These are phyloP conservation scores for Peromyscus maniculatus DNA, from an alignment of 2,113 vertebrate genomes.

Conservation along the genomic window DNA sequence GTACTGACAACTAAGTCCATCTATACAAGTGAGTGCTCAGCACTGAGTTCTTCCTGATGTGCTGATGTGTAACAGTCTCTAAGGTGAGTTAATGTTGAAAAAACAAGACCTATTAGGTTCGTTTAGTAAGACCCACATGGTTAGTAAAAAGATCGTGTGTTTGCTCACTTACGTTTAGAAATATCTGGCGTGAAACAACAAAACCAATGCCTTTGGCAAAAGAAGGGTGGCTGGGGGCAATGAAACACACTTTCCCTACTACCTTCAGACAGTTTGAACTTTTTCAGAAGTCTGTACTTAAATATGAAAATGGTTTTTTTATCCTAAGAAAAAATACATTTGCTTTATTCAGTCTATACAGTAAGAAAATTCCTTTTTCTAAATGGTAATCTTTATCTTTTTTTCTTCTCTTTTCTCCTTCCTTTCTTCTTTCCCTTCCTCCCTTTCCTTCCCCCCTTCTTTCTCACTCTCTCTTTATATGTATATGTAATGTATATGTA, in stretches of 20 bases:
- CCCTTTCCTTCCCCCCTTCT: neutral
- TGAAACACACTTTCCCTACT: neutral
- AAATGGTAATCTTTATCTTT: neutral
- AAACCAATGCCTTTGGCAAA: neutral
- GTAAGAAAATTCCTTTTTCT: neutral
- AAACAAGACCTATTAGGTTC: neutral
- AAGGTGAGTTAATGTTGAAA: neutral
- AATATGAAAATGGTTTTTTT: neutral
- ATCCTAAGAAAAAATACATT: neutral
- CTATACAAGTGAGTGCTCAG: neutral
- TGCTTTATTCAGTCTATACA: neutral
- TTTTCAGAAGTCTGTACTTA: conserved; percentile 6
- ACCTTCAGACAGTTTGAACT: neutral
- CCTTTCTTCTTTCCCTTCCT: too few species aligned
- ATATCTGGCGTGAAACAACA: neutral
- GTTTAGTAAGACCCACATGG: neutral
- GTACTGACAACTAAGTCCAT: neutral
- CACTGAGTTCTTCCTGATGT: neutral
- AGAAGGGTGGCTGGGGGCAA: neutral
- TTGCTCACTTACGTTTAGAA: neutral
- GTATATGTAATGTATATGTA: too few species aligned
- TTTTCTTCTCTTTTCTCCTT: neutral
- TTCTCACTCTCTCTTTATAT: neutral
- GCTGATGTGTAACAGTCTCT: neutral
- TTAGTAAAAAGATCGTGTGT: neutral